Evolutionary conservation across 2,888 invertebrate species (phyloP), one percentile per base, ranked within the genome.

Genomic region (Trissonchulus sp.): DNA sequence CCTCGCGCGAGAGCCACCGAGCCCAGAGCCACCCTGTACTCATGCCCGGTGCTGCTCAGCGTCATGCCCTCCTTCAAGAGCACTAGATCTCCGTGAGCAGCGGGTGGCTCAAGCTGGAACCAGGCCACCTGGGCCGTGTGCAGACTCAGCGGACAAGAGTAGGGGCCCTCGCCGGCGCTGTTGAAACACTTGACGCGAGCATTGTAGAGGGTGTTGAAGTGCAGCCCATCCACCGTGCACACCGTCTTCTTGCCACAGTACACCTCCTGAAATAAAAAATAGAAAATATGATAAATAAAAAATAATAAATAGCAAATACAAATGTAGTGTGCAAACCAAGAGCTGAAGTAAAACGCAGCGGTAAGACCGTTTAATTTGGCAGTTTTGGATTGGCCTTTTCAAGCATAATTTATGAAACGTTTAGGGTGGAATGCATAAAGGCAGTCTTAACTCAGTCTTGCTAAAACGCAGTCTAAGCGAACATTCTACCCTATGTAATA

Each of bases 221-320:
- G 97, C 68, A 98, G 89, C 0, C 97, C 97, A 86, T 97, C 97
- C 77, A 98, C 93, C 1, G 96, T 97, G 87, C 98, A 98, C 83
- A 97, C 94, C 38, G 93, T 94, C 87, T 98, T 96, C 78, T 93
- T 91, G 60, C 98, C 98, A 84, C 95, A 94, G 86, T 98, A 98
- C 79, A 98, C 97, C 86, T 97, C 96, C 96, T 97, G 88, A 65
- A 88, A 65, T 33, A 65, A 15, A 88, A 82, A 81, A 77, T 79
- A 48, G 65, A 63, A 28, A 3, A 18, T 3, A 30, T 33, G 37
- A 30, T 74, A 15, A 74, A 18, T 35, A 28, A 33, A 30, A 74
- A n/a, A n/a, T n/a, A n/a, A n/a, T n/a, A n/a, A n/a, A n/a, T n/a
- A n/a, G n/a, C n/a, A n/a, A n/a, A n/a, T n/a, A n/a, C n/a, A n/a